These are phyloP conservation scores for Andrena praecox DNA, from an alignment of 2,888 invertebrate genomes.

Conservation along the genomic window DNA sequence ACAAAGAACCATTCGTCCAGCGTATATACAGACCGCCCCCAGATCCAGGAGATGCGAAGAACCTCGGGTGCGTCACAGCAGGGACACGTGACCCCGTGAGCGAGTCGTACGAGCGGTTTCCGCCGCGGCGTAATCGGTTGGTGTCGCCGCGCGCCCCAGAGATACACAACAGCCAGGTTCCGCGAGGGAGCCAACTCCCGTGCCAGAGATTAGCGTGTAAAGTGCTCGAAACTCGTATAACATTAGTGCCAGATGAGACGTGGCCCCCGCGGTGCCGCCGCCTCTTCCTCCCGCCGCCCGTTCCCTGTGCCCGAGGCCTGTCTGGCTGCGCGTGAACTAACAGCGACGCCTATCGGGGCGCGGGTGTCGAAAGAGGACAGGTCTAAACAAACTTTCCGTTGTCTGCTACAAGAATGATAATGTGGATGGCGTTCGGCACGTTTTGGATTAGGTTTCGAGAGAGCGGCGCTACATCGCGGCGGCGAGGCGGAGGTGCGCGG, in stretches of 20 bases:
- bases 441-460: slow-evolving; percentile 79
- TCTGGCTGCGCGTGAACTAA: slow-evolving; percentile 20
- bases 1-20: too few species aligned
- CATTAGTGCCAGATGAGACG: slow-evolving; percentile 67
- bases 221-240: slow-evolving; percentile 78
- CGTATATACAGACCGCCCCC: too few species aligned
- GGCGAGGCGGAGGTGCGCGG: background rate
- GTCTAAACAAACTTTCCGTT: slow-evolving; percentile 79
- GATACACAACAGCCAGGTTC: slow-evolving; percentile 3
- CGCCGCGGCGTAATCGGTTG: slow-evolving; percentile 40
- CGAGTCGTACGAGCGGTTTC: background rate
- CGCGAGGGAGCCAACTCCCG: slow-evolving; percentile 43
- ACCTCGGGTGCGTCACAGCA: too few species aligned
- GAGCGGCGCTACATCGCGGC: slow-evolving; percentile 37
- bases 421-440: slow-evolving; percentile 78
- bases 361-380: slow-evolving; percentile 44
- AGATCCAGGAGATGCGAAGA: too few species aligned
- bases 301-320: background rate
- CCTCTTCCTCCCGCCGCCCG: background rate
- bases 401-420: slow-evolving; percentile 83
- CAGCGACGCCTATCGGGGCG: slow-evolving; percentile 24
- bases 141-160: slow-evolving; percentile 30
- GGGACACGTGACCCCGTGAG: too few species aligned
- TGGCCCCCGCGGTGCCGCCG: slow-evolving; percentile 27
- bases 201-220: slow-evolving; percentile 76